Base-by-base conservation (phyloP, 1,140 invertebrate species). In the Drosophila busckii region DNA sequence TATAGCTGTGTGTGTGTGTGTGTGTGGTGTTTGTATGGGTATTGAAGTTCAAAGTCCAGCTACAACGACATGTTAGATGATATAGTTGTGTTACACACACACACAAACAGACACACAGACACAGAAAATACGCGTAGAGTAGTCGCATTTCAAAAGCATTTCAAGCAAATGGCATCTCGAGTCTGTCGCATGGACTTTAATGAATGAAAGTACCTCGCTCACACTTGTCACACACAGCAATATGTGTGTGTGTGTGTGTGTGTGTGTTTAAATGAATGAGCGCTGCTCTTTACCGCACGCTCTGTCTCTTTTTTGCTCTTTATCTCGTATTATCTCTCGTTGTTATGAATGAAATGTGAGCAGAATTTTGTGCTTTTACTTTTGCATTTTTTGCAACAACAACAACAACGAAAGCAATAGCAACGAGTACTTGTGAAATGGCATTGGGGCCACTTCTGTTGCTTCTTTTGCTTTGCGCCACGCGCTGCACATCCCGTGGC, bases 331-430 rank as follows among this genome's bases (percentile, higher is more conserved):
- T n/a, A n/a, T 19, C 15, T 45, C 23, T 55, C 34, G n/a, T n/a
- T n/a, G n/a, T 64, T 59, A 71, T 78, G 73, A 78, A 78, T 78
- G 71, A 64, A 80, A 56, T 45, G 58, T 38, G 58, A 68, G 52
- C 55, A 49, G 61, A 64, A 45, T 56, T 48, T 28, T 37, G 17
- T 29, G 32, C 17, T 29, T 41, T 31, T 35, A 22, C 54, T n/a
- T 58, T 52, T 41, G 9, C 38, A 28, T 35, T n/a, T n/a, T n/a
- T n/a, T 53, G 25, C 56, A 45, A 13, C 35, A 23, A 26, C 38
- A n/a, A 5, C 4, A 16, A 20, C 26, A 31, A n/a, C n/a, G n/a
- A n/a, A n/a, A n/a, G n/a, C n/a, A n/a, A n/a, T n/a, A n/a, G n/a
- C n/a, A n/a, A n/a, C n/a, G n/a, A n/a, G n/a, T n/a, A n/a, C n/a